phyloP scores from a whole-genome alignment of 1,140 invertebrate species.

The Medauroidea extradentata region DNA sequence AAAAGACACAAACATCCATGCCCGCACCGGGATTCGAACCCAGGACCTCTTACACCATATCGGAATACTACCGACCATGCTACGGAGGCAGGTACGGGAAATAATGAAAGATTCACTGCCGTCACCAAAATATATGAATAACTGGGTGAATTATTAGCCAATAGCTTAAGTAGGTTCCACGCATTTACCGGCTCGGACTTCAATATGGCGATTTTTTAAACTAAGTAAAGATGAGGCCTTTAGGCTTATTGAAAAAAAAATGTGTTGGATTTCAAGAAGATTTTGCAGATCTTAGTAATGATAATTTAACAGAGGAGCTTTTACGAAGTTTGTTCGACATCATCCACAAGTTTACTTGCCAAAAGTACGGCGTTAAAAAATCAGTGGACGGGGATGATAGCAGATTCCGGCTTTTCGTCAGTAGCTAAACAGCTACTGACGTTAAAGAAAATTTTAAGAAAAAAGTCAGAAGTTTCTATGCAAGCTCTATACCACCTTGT shows the following conservation, averaged over 20 bases:
- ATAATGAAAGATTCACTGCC: too few species aligned
- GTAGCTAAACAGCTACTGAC: slow-evolving; percentile 22
- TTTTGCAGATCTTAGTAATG: too few species aligned
- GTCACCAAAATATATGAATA: too few species aligned
- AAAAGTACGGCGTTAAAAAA: slow-evolving; percentile 18
- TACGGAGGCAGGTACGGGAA: too few species aligned
- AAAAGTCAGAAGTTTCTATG: slow-evolving; percentile 23
- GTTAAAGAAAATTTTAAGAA: slow-evolving; percentile 23
- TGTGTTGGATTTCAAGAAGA: too few species aligned
- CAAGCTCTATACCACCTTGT: slow-evolving; percentile 22
- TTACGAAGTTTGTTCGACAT: slow-evolving; percentile 3
- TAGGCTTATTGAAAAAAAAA: slow-evolving; percentile 26
- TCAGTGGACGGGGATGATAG: slow-evolving; percentile 23
- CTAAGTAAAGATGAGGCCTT: too few species aligned
- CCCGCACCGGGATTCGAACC: too few species aligned
- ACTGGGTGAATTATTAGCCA: too few species aligned
- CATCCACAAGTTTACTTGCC: slow-evolving; percentile 6
- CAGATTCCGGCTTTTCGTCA: slow-evolving; percentile 21
- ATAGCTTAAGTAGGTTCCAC: background rate
- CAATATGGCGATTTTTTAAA: slow-evolving; percentile 35
- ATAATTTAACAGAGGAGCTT: slow-evolving; percentile 12
- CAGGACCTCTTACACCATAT: too few species aligned
- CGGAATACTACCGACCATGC: too few species aligned
- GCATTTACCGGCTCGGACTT: slow-evolving; percentile 42
- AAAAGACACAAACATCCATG: too few species aligned